Evolutionary conservation across 2,113 vertebrate genomes (phyloP).

Genomic region (Xenopus tropicalis): DNA sequence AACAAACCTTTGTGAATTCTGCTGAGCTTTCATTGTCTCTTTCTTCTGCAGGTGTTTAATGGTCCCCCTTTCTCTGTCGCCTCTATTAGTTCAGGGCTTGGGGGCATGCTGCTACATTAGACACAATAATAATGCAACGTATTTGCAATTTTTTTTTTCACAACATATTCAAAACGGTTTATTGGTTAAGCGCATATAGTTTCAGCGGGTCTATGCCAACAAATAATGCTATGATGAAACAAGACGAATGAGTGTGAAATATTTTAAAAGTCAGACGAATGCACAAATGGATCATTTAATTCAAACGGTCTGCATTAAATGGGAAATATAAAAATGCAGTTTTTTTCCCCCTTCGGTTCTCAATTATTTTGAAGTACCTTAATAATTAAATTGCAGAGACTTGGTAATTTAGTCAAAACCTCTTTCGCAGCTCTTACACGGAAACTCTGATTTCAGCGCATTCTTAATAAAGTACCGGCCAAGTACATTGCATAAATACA

Average conservation of each 20-base stretch:
- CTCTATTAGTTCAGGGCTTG: too few species aligned
- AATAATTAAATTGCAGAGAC: conserved; percentile 37
- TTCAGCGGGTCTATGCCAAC: background rate
- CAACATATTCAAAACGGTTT: too few species aligned
- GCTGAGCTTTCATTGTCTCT: too few species aligned
- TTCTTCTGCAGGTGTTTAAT: too few species aligned
- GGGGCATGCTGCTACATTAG: too few species aligned
- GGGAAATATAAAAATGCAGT: conserved; percentile 20
- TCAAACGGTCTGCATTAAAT: background rate
- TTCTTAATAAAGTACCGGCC: conserved; percentile 76
- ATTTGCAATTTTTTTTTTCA: too few species aligned
- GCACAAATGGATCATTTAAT: conserved; percentile 8
- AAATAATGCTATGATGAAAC: background rate
- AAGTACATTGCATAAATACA: conserved; percentile 71
- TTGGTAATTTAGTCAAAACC: conserved; percentile 29
- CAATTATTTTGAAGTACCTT: conserved; percentile 40
- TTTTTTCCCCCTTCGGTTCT: conserved; percentile 17
- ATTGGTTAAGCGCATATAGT: too few species aligned
- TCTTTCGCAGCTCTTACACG: background rate
- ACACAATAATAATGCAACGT: too few species aligned
- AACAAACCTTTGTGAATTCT: too few species aligned
- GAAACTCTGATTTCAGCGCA: conserved; percentile 34
- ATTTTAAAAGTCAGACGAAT: background rate
- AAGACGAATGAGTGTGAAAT: background rate
- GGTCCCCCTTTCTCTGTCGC: too few species aligned